Evolutionary conservation across 2,113 vertebrate genomes (phyloP).

Genomic region (Zeus faber): DNA sequence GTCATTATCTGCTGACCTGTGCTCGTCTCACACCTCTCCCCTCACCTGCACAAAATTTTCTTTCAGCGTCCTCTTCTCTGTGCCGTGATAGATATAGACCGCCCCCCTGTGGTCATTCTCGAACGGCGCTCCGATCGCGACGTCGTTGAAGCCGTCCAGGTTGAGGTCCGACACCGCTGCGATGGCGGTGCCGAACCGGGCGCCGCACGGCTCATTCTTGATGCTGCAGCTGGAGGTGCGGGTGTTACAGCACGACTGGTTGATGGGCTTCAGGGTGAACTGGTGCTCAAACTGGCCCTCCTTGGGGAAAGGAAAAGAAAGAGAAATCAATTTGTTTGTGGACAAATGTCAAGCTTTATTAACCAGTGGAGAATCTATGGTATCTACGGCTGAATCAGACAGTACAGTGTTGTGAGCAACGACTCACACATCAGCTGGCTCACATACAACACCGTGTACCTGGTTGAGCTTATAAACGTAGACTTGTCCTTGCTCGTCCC

Average conservation of each 20-base stretch:
- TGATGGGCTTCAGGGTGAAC: slow-evolving; percentile 86
- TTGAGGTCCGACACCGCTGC: slow-evolving; percentile 90
- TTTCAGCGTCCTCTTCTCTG: slow-evolving; percentile 74
- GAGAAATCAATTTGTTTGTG: not conserved
- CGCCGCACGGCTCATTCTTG: slow-evolving; percentile 88
- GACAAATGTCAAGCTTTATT: not conserved
- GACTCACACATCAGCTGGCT: not conserved
- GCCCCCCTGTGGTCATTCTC: slow-evolving; percentile 92
- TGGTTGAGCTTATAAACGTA: slow-evolving; percentile 85
- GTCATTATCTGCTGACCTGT: not conserved
- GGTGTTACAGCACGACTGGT: slow-evolving; percentile 83
- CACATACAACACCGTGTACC: slow-evolving; percentile 65
- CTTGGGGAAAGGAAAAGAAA: slow-evolving; percentile 29
- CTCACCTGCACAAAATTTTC: slow-evolving; percentile 85
- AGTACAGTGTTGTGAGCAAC: too few relatives aligned
- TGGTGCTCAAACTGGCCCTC: slow-evolving; percentile 80
- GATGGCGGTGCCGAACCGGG: slow-evolving; percentile 94
- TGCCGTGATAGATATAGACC: slow-evolving; percentile 92
- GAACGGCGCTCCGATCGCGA: slow-evolving; percentile 90
- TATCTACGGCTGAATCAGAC: too few relatives aligned
- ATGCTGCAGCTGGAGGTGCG: slow-evolving; percentile 71
- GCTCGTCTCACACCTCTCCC: not conserved
- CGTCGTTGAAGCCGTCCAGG: slow-evolving; percentile 87
- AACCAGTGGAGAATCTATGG: too few relatives aligned
- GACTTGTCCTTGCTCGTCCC: slow-evolving; percentile 92